These are phyloP conservation scores for Palythoa grandis DNA, from an alignment of 92 coral and sea anemone genomes.

Conservation along the genomic window DNA sequence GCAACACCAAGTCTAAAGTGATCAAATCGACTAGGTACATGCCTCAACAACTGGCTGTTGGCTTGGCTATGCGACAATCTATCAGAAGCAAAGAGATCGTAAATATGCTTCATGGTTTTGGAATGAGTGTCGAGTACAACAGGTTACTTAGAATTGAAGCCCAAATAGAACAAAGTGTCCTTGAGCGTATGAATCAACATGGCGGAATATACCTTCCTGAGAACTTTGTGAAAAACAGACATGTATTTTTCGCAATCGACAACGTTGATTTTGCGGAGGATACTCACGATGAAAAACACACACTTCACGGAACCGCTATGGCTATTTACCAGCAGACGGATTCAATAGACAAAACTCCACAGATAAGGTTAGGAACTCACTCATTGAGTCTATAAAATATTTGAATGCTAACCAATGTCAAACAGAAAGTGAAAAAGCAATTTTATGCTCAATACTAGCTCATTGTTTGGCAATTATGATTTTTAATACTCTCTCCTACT, in stretches of 20 bases:
- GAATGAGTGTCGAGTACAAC: conserved; percentile 54
- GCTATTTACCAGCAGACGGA: conserved; percentile 59
- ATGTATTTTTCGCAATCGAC: conserved; percentile 60
- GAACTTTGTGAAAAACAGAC: conserved; percentile 50
- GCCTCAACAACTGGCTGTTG: conserved; percentile 66
- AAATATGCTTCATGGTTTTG: conserved; percentile 62
- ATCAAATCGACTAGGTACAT: conserved; percentile 40
- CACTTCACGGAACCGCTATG: conserved; percentile 62
- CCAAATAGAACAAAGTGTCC: conserved; percentile 49
- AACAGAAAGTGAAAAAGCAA: too few relatives aligned
- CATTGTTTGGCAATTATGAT: not conserved
- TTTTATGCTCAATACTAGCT: not conserved
- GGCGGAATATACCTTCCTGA: conserved; percentile 59
- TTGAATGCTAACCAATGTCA: too few relatives aligned
- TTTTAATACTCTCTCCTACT: not conserved
- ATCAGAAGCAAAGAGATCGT: conserved; percentile 58
- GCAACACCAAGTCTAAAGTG: conserved; percentile 34
- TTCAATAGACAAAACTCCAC: conserved; percentile 45
- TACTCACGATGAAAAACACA: conserved; percentile 56
- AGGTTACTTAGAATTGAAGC: conserved; percentile 43
- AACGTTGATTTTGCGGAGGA: conserved; percentile 64
- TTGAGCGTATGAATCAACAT: conserved; percentile 54
- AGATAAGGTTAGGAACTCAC: too few relatives aligned
- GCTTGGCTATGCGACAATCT: conserved; percentile 57
- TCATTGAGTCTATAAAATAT: too few relatives aligned